These are phyloP conservation scores for Himalopsyche phryganea DNA, from an alignment of 1,140 invertebrate genomes.

Conservation along the genomic window DNA sequence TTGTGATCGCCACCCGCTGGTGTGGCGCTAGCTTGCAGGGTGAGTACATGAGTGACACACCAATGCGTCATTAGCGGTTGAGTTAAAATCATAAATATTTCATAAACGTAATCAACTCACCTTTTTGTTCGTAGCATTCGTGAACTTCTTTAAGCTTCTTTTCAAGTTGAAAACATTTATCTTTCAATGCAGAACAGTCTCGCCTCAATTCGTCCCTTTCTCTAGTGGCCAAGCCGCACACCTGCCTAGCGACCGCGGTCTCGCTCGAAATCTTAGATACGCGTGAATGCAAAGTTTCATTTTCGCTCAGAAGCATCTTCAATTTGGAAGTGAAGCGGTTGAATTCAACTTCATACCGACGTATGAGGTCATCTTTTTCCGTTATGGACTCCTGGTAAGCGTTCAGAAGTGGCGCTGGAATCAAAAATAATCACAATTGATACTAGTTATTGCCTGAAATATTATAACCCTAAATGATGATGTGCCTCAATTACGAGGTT, in stretches of 20 bases:
- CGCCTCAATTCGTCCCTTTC: conserved; percentile 26
- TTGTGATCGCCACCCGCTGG: no score
- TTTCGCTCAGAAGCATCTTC: conserved; percentile 61
- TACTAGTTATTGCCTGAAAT: no score
- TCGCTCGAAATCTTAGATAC: conserved; percentile 14
- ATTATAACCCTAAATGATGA: no score
- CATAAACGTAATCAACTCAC: conserved; percentile 2
- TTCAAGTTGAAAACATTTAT: conserved; percentile 15
- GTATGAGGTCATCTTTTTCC: conserved; percentile 64
- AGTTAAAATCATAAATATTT: no score
- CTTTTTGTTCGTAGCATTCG: conserved; percentile 29
- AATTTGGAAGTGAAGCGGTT: conserved; percentile 58
- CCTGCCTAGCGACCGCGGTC: conserved; percentile 7
- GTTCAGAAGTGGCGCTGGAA: conserved; percentile 56
- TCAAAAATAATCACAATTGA: no score
- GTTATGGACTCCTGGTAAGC: conserved; percentile 64
- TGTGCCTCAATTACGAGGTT: no score
- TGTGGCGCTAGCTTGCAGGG: no score
- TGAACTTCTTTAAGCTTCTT: conserved; percentile 28
- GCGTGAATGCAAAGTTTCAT: conserved; percentile 54
- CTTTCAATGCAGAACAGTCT: conserved; percentile 19
- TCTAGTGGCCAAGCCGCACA: conserved; percentile 16
- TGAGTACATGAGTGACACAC: no score
- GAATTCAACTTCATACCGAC: conserved; percentile 58
- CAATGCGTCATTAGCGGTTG: no score